A percentile compares a stretch with the other conserved stretches of the same genome.
Conservation (phyloP, 2,888 invertebrate genomes). For the Coenonympha glycerion region DNA sequence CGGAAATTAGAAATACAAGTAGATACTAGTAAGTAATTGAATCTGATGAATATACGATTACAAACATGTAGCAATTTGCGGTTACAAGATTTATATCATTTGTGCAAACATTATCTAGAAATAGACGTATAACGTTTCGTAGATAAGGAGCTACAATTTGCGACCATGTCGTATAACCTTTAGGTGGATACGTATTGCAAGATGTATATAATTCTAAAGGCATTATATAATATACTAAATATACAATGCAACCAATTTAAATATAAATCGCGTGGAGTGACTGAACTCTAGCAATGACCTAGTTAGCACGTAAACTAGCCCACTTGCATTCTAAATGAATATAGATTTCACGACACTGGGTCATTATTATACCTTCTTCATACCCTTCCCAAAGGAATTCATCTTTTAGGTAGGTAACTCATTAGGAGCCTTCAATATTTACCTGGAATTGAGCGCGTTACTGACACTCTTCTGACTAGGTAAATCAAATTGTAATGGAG, state of each 20-base stretch:
- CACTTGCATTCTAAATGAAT: constrained; percentile 27
- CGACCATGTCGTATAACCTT: not conserved
- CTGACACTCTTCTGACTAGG: no score
- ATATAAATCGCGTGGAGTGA: not conserved
- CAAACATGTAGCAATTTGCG: not conserved
- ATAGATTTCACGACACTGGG: constrained; percentile 25
- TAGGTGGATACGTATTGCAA: no score
- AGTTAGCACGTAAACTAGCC: constrained; percentile 22
- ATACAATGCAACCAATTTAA: no score
- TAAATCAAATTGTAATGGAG: no score
- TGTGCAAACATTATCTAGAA: not conserved
- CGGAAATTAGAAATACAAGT: constrained; percentile 1
- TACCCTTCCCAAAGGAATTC: constrained; percentile 8
- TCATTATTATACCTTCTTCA: constrained; percentile 14
- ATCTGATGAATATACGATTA: constrained; percentile 4
- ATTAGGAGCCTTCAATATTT: no score
- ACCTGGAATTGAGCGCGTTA: no score
- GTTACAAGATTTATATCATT: not conserved
- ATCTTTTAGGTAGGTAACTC: not conserved
- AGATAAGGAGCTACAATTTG: not conserved
- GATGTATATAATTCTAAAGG: not conserved
- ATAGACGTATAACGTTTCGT: not conserved
- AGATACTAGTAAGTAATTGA: constrained; percentile 3
- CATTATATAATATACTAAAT: not conserved
- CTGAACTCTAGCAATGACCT: constrained; percentile 21